Conservation (phyloP, 2,797 vertebrate genomes). For the Astyanax mexicanus region DNA sequence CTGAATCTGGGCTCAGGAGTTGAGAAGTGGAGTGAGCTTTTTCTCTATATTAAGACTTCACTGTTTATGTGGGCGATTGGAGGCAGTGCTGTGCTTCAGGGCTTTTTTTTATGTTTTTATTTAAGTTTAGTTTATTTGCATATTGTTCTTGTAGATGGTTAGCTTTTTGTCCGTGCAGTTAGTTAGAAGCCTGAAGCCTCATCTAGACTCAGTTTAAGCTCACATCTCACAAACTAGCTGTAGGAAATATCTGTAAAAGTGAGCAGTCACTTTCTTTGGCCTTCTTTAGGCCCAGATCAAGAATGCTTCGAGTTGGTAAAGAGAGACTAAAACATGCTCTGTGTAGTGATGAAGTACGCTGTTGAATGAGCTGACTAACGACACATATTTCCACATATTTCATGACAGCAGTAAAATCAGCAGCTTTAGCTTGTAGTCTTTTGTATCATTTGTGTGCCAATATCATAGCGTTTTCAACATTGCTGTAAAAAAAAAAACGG, state of each 20-base stretch:
- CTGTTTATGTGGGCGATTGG: background rate
- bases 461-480: conserved; percentile 7
- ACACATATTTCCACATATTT: conserved; percentile 47
- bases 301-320: conserved; percentile 43
- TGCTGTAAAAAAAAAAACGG: background rate
- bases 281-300: conserved; percentile 15
- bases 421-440: background rate
- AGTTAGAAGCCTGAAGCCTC: background rate
- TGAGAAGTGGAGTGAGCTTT: background rate
- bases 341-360: conserved; percentile 21
- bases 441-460: conserved; percentile 12
- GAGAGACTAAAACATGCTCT: conserved; percentile 16
- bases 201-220: background rate
- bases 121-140: background rate
- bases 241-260: conserved; percentile 11
- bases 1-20: conserved; percentile 3
- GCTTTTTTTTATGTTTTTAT: background rate
- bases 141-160: background rate
- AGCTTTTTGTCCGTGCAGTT: background rate
- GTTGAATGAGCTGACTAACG: conserved; percentile 49
- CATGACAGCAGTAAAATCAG: conserved; percentile 25
- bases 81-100: background rate
- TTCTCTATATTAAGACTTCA: background rate
- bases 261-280: background rate
- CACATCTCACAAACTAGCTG: background rate